A percentile compares a stretch with the other conserved stretches of the same genome.
Conservation (phyloP, 2,113 vertebrate genomes). For the Suricata suricatta region DNA sequence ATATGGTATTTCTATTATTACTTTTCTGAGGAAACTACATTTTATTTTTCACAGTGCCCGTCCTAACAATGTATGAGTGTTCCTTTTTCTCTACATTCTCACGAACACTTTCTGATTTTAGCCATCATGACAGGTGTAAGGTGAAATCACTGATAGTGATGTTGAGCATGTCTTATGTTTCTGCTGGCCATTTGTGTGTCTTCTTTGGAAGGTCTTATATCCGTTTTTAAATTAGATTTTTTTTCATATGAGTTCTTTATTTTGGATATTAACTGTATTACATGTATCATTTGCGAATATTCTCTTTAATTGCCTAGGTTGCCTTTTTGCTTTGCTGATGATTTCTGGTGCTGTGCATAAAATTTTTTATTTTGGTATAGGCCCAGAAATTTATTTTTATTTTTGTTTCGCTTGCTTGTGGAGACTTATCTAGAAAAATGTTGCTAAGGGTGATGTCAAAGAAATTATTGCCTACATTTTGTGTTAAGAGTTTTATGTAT, state of each 20-base stretch:
- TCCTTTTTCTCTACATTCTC: not conserved
- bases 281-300: not conserved
- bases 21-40: not conserved
- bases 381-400: not conserved
- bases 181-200: not conserved
- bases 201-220: not conserved
- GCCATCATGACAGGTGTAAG: not conserved
- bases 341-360: not conserved
- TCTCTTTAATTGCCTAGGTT: too few relatives aligned
- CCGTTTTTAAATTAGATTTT: not conserved
- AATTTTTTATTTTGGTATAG: not conserved
- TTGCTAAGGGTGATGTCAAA: not conserved
- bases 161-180: not conserved
- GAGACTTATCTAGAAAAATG: not conserved
- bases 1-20: not conserved
- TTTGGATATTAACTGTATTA: not conserved
- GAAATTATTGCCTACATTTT: not conserved
- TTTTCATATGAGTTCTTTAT: not conserved
- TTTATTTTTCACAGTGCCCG: not conserved
- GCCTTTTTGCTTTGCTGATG: not conserved
- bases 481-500: not conserved
- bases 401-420: not conserved
- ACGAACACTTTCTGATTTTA: not conserved
- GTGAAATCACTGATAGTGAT: not conserved
- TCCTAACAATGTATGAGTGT: not conserved